A percentile compares a stretch with the other conserved stretches of the same genome.
phyloP scores from a whole-genome alignment of 2,888 invertebrate genomes.

The Agriopis marginaria region DNA sequence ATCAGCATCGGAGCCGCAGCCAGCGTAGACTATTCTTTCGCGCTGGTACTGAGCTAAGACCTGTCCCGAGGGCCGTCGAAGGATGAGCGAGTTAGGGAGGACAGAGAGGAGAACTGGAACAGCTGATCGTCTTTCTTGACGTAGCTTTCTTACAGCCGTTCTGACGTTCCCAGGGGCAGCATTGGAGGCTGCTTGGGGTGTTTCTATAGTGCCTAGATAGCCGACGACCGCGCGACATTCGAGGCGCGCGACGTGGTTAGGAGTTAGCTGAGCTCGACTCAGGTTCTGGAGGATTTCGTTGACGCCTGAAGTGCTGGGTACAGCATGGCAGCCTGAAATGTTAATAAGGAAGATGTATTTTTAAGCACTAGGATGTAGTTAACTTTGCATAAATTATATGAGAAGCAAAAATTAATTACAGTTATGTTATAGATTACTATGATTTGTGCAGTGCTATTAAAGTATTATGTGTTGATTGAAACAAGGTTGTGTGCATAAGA shows the following conservation, averaged over 20 bases:
- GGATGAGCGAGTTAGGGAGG: conserved; percentile 91
- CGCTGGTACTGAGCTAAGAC: conserved; percentile 95
- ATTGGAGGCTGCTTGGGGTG: conserved; percentile 93
- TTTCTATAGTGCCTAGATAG: conserved; percentile 98
- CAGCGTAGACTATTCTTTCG: conserved; percentile 94
- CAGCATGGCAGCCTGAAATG: conserved; percentile 74
- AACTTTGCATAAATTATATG: background rate
- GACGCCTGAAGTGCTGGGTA: conserved; percentile 76
- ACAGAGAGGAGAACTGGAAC: conserved; percentile 95
- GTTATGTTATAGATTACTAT: no score
- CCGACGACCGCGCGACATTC: conserved; percentile 96
- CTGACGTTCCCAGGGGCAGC: conserved; percentile 93
- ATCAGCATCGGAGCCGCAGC: conserved; percentile 96
- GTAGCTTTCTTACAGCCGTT: conserved; percentile 94
- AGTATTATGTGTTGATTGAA: no score
- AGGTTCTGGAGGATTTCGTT: conserved; percentile 78
- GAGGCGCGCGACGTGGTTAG: conserved; percentile 82
- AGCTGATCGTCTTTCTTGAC: conserved; percentile 95
- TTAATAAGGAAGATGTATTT: background rate
- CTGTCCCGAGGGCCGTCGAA: conserved; percentile 92
- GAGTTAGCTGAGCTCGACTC: conserved; percentile 72
- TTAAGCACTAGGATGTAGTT: background rate
- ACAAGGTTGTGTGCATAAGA: no score
- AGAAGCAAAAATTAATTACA: background rate
- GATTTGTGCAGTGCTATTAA: no score